A percentile compares a stretch with the other conserved stretches of the same genome.
phyloP scores from a whole-genome alignment of 2,888 invertebrate genomes.

The Ephialtes manifestator region DNA sequence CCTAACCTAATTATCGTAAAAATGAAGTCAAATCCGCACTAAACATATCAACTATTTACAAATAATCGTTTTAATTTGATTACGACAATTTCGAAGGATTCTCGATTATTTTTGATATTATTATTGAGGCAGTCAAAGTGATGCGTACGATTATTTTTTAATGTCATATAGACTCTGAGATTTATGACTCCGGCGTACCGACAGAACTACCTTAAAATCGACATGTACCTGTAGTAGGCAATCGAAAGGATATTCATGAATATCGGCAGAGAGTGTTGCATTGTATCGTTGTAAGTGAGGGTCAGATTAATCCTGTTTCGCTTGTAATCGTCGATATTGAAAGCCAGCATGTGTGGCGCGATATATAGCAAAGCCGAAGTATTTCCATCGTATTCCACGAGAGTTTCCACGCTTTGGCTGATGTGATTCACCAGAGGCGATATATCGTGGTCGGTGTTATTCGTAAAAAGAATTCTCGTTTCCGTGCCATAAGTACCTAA shows the following conservation, averaged over 20 bases:
- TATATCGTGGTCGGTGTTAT: slow-evolving; percentile 86
- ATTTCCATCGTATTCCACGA: slow-evolving; percentile 89
- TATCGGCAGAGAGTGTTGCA: slow-evolving; percentile 92
- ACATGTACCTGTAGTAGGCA: slow-evolving; percentile 89
- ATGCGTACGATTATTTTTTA: no score
- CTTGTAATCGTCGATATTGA: slow-evolving; percentile 88
- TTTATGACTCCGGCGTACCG: no score
- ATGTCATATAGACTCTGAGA: no score
- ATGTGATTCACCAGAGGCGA: slow-evolving; percentile 79
- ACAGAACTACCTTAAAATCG: no score
- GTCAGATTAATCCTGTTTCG: slow-evolving; percentile 87
- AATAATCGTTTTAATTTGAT: no score
- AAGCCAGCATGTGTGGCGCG: slow-evolving; percentile 90
- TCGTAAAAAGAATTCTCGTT: slow-evolving; percentile 89
- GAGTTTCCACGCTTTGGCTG: slow-evolving; percentile 81
- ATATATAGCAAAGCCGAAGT: slow-evolving; percentile 89
- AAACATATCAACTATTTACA: no score
- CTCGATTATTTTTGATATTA: no score
- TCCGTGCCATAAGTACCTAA: slow-evolving; percentile 88
- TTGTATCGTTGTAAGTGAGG: slow-evolving; percentile 92
- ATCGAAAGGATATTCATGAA: slow-evolving; percentile 91
- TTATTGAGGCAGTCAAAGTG: no score
- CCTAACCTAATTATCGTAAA: no score
- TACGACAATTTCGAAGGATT: no score
- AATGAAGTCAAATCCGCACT: no score